A percentile compares a stretch with the other conserved stretches of the same genome.
These are phyloP conservation scores for Clytia hemisphaerica DNA, from an alignment of 30 jellyfish, hydroid and myxozoan species.

Conservation along the genomic window DNA sequence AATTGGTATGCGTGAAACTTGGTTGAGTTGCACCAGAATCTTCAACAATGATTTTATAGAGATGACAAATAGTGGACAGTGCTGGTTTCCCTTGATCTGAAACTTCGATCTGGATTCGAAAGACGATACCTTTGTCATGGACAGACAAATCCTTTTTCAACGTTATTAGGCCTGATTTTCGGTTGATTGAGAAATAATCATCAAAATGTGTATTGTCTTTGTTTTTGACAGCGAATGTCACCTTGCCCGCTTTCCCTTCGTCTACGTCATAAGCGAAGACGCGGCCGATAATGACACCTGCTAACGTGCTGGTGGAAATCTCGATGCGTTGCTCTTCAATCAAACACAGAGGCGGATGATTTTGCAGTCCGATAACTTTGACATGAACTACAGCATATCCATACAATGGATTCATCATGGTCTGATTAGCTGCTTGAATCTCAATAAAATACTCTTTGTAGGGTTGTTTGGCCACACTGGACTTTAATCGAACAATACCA, in stretches of 20 bases:
- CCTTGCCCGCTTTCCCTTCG: conserved; percentile 47
- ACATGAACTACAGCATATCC: conserved; percentile 45
- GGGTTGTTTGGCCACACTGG: neutral
- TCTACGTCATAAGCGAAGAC: conserved; percentile 61
- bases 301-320: conserved; percentile 19
- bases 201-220: neutral
- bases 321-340: conserved; percentile 29
- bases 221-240: conserved; percentile 30
- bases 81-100: conserved; percentile 58
- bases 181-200: conserved; percentile 16
- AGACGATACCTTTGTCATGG: conserved; percentile 6
- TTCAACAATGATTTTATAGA: conserved; percentile 19
- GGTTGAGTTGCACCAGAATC: conserved; percentile 14
- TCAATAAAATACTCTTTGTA: conserved; percentile 24
- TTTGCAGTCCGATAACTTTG: conserved; percentile 41
- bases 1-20: conserved; percentile 13
- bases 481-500: neutral
- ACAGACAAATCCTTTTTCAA: neutral
- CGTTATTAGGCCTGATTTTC: conserved; percentile 22
- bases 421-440: conserved; percentile 25
- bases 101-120: conserved; percentile 30
- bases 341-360: conserved; percentile 75
- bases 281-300: conserved; percentile 39
- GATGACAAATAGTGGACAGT: conserved; percentile 18
- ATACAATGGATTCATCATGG: neutral